Percentiles rank a stretch among this genome's conserved stretches.
Conservation (phyloP, 2,888 invertebrate species). For the Cheilosia vulpina region DNA sequence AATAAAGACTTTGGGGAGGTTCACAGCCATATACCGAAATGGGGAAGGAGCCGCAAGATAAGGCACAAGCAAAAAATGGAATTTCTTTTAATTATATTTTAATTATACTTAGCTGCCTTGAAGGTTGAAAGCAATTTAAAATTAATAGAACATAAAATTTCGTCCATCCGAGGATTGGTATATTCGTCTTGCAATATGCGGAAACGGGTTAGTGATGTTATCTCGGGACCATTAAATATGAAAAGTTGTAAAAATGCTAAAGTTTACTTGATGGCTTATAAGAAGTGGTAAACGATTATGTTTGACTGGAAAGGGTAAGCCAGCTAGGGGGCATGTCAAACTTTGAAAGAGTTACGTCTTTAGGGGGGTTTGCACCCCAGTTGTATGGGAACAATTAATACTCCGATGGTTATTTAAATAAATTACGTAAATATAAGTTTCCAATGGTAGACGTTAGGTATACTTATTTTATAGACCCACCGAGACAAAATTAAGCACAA, state of each 20-base stretch:
- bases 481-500: too few species aligned
- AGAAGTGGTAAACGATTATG: too few species aligned
- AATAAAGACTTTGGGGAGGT: conserved; percentile 9
- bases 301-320: background rate
- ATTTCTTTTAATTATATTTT: conserved; percentile 57
- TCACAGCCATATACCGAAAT: conserved; percentile 11
- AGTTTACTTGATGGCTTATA: background rate
- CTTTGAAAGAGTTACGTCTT: too few species aligned
- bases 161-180: conserved; percentile 1
- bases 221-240: conserved; percentile 20
- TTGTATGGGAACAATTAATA: too few species aligned
- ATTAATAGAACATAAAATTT: conserved; percentile 60
- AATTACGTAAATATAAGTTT: too few species aligned
- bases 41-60: conserved; percentile 6
- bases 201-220: conserved; percentile 37
- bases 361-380: too few species aligned
- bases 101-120: conserved; percentile 50
- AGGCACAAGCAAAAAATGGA: background rate
- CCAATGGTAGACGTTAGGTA: too few species aligned
- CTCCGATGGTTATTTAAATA: too few species aligned
- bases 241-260: background rate
- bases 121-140: conserved; percentile 38
- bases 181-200: conserved; percentile 2
- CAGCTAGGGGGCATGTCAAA: too few species aligned
- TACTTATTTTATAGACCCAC: too few species aligned